Evolutionary conservation across 2,797 vertebrate genomes (phyloP).

Genomic region (Hipposideros larvatus): DNA sequence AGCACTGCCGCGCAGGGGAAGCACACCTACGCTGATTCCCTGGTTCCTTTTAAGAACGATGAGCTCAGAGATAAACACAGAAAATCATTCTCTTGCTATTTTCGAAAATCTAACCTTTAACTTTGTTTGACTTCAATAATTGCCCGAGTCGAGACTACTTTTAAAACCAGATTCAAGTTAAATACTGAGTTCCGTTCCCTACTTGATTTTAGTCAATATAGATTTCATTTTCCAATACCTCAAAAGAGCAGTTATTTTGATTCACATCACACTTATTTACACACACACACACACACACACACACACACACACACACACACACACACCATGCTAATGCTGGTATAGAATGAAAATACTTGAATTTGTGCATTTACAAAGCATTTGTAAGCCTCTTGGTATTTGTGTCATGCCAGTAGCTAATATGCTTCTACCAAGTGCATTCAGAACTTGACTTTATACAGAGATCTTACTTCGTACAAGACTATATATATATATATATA

Average conservation of each 20-base stretch:
- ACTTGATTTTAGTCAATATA: constrained; percentile 54
- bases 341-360: constrained; percentile 55
- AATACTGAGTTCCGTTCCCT: constrained; percentile 19
- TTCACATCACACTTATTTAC: constrained; percentile 43
- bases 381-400: constrained; percentile 1
- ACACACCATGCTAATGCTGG: background rate
- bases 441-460: background rate
- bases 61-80: constrained; percentile 29
- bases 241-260: constrained; percentile 40
- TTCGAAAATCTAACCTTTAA: constrained; percentile 67
- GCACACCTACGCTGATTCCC: background rate
- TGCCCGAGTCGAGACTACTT: constrained; percentile 30
- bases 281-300: background rate
- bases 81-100: constrained; percentile 68
- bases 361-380: background rate
- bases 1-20: background rate
- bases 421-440: background rate
- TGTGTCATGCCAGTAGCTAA: constrained; percentile 27
- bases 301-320: background rate
- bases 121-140: constrained; percentile 61
- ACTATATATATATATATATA: background rate
- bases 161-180: constrained; percentile 58
- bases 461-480: background rate
- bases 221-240: constrained; percentile 36
- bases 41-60: background rate